Conservation (phyloP, 2,113 vertebrate genomes). For the Sorex fumeus region DNA sequence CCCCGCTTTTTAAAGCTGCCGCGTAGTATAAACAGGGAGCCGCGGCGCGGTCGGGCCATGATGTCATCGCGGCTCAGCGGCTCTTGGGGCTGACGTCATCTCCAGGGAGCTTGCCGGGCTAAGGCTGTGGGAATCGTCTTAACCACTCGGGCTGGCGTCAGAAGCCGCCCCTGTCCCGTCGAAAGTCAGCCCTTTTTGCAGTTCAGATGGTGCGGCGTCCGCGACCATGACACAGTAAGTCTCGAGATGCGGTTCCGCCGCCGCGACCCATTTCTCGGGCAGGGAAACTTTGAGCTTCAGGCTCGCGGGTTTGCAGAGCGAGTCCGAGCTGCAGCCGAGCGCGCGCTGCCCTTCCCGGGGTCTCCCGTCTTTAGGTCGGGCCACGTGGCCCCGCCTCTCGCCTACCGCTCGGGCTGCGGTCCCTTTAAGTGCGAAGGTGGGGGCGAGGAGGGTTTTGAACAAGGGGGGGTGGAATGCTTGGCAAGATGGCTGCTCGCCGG, state of each 20-base stretch:
- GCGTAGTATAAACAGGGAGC: constrained; percentile 65
- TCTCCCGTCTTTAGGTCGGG: constrained; percentile 10
- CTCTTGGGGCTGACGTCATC: constrained; percentile 79
- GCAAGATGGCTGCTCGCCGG: constrained; percentile 69
- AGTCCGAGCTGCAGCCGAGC: background rate
- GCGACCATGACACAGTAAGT: constrained; percentile 74
- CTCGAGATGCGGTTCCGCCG: background rate
- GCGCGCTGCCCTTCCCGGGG: background rate
- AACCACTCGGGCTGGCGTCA: background rate
- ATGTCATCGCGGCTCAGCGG: constrained; percentile 74
- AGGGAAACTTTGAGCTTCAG: constrained; percentile 24
- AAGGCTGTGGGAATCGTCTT: constrained; percentile 2
- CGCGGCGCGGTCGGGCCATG: constrained; percentile 49
- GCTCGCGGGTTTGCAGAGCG: background rate
- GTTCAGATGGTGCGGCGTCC: too few relatives aligned
- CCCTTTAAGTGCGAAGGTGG: constrained; percentile 61
- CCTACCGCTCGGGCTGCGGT: background rate
- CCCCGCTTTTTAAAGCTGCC: constrained; percentile 77
- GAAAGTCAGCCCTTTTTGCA: background rate
- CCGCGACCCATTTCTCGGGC: background rate
- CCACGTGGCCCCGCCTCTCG: constrained; percentile 56
- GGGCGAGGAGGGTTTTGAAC: background rate
- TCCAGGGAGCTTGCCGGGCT: constrained; percentile 40
- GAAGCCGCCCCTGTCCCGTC: background rate
- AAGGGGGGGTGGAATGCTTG: background rate